Base-by-base conservation (phyloP, 2,797 vertebrate genomes). In the Muscicapa striata region DNA sequence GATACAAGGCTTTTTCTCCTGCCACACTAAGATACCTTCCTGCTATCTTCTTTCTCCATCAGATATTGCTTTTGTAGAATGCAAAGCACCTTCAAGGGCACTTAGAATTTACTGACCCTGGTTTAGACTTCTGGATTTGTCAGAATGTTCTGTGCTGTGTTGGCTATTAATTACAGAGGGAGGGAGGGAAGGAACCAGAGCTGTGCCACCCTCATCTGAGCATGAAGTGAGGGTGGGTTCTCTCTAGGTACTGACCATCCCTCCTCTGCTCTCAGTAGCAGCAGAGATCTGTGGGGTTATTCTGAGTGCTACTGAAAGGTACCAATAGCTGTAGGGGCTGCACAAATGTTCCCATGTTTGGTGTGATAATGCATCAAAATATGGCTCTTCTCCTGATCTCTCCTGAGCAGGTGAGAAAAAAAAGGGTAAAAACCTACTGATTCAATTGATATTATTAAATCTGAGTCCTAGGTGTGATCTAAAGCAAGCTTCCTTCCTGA, bases 221-320 rank as follows among this genome's bases (percentile, higher is more conserved):
- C 2, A 1, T 29, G 48, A 21, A 38, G 38, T 9, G 3, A 10
- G 6, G 3, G 29, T 7, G 3, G 29, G 14, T 20, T 48, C 43
- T 38, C 32, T 61, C 9, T 8, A 41, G 46, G 11, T 41, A 10
- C 30, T 40, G 61, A 62, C 9, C 5, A 12, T 8, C 24, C 11
- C 29, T 72, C 7, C 29, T 30, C 30, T 70, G 48, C 41, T 63
- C 1, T 0, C 21, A 12, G 48, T 2, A 40, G 51, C 8, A 77
- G 4, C 20, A 83, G 26, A 14, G 18, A 2, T 18, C 27, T 48
- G 14, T 32, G 34, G 20, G 51, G 6, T 49, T 77, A 7, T n/a
- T 67, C 36, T n/a, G 41, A 43, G 52, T 45, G 36, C 15, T 52
- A 1, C 17, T 8, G 9, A 15, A 54, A 67, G 23, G 14, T 32